Conservation (phyloP, 2,113 vertebrate species). For the Gavia stellata region DNA sequence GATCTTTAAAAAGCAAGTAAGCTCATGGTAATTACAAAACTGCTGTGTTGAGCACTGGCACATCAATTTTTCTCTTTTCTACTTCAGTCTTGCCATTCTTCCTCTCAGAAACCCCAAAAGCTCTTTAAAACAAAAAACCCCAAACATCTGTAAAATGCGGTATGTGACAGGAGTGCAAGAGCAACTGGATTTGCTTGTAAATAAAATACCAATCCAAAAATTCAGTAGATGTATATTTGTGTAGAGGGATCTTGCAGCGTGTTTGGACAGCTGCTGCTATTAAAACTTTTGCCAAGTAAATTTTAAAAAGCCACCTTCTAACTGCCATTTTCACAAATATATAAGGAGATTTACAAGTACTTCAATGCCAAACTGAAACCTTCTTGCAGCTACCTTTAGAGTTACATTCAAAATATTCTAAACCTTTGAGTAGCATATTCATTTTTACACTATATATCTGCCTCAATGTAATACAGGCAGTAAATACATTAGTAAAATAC, state of each 20-base stretch:
- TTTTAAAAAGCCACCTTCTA: background rate
- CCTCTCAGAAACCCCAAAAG: background rate
- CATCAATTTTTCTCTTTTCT: background rate
- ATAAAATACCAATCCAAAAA: constrained; percentile 5
- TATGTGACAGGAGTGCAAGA: background rate
- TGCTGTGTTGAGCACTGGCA: background rate
- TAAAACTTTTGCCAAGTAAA: constrained; percentile 34
- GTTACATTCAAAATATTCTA: background rate
- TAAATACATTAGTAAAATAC: background rate
- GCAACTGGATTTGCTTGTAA: background rate
- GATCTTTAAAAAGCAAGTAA: background rate
- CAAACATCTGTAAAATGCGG: background rate
- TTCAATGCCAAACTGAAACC: background rate
- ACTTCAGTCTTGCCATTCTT: background rate
- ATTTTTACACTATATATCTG: background rate
- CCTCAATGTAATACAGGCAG: background rate
- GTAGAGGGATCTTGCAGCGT: constrained; percentile 9
- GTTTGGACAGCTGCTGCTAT: constrained; percentile 67
- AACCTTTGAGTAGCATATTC: background rate
- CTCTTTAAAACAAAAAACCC: background rate
- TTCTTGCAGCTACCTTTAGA: background rate
- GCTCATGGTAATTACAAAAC: background rate
- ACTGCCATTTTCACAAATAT: constrained; percentile 3
- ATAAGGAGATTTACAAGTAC: background rate
- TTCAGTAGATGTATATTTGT: constrained; percentile 32